Conservation (phyloP, 2,888 invertebrate genomes). For the Agrochola lychnidis region DNA sequence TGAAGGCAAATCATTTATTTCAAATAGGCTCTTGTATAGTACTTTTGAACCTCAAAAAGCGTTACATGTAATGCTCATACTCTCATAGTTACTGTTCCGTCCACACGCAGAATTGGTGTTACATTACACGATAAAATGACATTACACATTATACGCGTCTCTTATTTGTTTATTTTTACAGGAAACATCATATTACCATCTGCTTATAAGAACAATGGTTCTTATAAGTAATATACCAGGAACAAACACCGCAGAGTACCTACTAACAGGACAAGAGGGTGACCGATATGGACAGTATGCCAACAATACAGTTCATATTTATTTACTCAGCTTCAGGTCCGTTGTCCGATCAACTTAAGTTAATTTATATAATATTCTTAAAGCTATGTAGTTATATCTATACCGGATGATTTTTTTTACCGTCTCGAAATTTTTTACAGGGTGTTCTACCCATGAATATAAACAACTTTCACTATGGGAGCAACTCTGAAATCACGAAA, state of each 20-base stretch:
- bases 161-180: not conserved
- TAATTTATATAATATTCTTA: constrained; percentile 20
- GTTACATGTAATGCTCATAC: not conserved
- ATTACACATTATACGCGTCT: not conserved
- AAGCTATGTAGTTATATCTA: not conserved
- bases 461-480: no score
- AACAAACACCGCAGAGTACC: constrained; percentile 64
- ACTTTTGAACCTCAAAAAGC: no score
- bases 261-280: constrained; percentile 10
- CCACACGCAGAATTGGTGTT: not conserved
- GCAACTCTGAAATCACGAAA: no score
- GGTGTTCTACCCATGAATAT: no score
- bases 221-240: constrained; percentile 62
- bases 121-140: no score
- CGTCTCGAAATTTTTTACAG: no score
- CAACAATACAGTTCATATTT: constrained; percentile 36
- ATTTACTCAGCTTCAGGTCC: constrained; percentile 20
- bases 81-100: not conserved
- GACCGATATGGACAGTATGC: constrained; percentile 33
- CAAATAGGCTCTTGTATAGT: no score
- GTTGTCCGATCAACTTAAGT: constrained; percentile 25
- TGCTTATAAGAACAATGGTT: constrained; percentile 19
- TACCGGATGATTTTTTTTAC: no score
- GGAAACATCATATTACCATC: constrained; percentile 14
- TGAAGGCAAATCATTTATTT: no score